Evolutionary conservation across 2,888 invertebrate genomes (phyloP).

Genomic region (Meteorus colon): DNA sequence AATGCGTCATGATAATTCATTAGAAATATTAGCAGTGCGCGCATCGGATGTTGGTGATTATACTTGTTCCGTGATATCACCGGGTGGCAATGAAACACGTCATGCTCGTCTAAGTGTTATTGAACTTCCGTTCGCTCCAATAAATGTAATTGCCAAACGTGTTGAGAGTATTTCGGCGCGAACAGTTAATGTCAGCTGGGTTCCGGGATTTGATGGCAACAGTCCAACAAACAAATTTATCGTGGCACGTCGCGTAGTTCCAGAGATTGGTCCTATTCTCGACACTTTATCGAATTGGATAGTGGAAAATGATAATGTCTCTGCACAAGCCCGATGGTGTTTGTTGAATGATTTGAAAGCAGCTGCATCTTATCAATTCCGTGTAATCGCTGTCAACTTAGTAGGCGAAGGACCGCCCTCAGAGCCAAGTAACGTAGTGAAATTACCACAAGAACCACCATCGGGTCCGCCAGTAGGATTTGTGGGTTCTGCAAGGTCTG

Average conservation of each 20-base stretch:
- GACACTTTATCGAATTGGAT: slow-evolving; percentile 91
- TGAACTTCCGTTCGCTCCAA: slow-evolving; percentile 95
- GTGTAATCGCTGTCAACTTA: slow-evolving; percentile 96
- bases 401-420: slow-evolving; percentile 96
- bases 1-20: slow-evolving; percentile 86
- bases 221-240: slow-evolving; percentile 95
- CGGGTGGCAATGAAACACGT: slow-evolving; percentile 94
- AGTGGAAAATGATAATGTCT: slow-evolving; percentile 89
- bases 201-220: slow-evolving; percentile 97
- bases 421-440: slow-evolving; percentile 90
- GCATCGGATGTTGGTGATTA: slow-evolving; percentile 96
- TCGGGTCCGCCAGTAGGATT: slow-evolving; percentile 96
- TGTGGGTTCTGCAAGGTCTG: slow-evolving; percentile 94
- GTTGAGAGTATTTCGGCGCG: slow-evolving; percentile 80
- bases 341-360: slow-evolving; percentile 91
- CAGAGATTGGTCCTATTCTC: slow-evolving; percentile 89
- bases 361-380: slow-evolving; percentile 95
- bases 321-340: slow-evolving; percentile 85
- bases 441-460: slow-evolving; percentile 97
- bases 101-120: slow-evolving; percentile 90
- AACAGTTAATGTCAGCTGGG: slow-evolving; percentile 95
- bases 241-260: slow-evolving; percentile 91
- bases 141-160: slow-evolving; percentile 85
- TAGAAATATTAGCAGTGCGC: slow-evolving; percentile 90
- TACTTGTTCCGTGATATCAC: slow-evolving; percentile 90